Base-by-base conservation (phyloP, 2,888 invertebrate genomes). In the Sinelater perroti region DNA sequence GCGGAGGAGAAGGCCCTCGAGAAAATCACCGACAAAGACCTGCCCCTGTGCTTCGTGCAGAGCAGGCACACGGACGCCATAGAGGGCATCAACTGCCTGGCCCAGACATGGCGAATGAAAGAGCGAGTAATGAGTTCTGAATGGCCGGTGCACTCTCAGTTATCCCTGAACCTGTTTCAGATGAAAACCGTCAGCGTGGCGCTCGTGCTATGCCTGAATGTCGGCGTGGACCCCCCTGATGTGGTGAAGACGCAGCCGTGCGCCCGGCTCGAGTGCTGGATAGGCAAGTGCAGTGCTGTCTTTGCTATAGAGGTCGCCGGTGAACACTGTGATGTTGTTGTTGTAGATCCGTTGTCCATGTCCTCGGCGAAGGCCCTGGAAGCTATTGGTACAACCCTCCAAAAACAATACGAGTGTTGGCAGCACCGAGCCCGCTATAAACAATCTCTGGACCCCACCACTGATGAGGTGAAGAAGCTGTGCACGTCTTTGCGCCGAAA, bases 161-260 rank as follows among this genome's bases (percentile, higher is more conserved):
- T 36, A 18, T 10, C 18, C 17, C 3, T n/a, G 3, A 10, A 4
- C 17, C 16, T 56, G 45, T 42, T 47, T 33, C 79, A 96, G 90
- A 97, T 98, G 93, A 98, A 98, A 82, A 99, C 99, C 1, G 97
- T 98, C 57, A 97, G 97, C 78, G 98, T 99, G 55, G 98, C 98
- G 0, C 81, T 99, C 61, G 97, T 99, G 18, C 81, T 99, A 35
- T 99, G 99, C 78, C 84, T 99, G 30, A 99, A 99, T 80, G 93
- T 99, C 52, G 98, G 98, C n/a, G 97, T 99, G 13, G 99, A 99
- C 79, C 99, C 99, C 1, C 99, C 99, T 0, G 99, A 99, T 78
- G 88, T 98, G 51, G 91, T 97, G 24, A 98, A 98, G 80, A 96
- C 96, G 2, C 93, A 95, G 72, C 97, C 98, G 0, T 97, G 97